phyloP scores from a whole-genome alignment of 2,888 invertebrate genomes.

The Emesis russula region DNA sequence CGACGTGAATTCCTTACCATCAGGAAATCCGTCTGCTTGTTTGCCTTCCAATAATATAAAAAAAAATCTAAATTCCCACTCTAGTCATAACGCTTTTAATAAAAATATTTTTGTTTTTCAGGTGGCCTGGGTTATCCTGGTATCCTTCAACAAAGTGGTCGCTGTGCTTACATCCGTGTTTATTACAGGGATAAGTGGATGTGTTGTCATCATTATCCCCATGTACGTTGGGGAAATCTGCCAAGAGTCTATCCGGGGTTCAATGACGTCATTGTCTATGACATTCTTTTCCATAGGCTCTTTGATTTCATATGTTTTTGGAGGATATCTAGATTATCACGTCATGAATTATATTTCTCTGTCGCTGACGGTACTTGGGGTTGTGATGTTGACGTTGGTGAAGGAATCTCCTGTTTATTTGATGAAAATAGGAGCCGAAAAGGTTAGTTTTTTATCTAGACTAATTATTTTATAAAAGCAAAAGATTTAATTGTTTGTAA shows the following conservation, averaged over 20 bases:
- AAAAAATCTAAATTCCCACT: no score
- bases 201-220: constrained; percentile 90
- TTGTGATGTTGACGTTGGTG: constrained; percentile 88
- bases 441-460: constrained; percentile 87
- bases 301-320: constrained; percentile 90
- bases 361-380: constrained; percentile 87
- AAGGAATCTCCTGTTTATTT: constrained; percentile 90
- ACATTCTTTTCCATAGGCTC: constrained; percentile 88
- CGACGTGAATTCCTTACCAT: no score
- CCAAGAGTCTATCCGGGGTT: constrained; percentile 89
- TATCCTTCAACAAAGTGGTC: constrained; percentile 90
- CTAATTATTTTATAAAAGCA: no score
- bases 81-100: constrained; percentile 63
- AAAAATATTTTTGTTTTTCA: constrained; percentile 78
- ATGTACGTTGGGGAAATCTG: constrained; percentile 89
- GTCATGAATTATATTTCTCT: constrained; percentile 91
- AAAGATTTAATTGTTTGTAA: no score
- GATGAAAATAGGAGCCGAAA: constrained; percentile 87
- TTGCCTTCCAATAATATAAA: no score
- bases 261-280: constrained; percentile 87
- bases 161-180: constrained; percentile 91
- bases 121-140: constrained; percentile 92
- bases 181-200: constrained; percentile 91
- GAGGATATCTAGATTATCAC: constrained; percentile 91
- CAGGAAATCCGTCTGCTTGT: no score